Evolutionary conservation across 2,888 invertebrate species (phyloP).

Genomic region (Pandemis cinnamomeana): DNA sequence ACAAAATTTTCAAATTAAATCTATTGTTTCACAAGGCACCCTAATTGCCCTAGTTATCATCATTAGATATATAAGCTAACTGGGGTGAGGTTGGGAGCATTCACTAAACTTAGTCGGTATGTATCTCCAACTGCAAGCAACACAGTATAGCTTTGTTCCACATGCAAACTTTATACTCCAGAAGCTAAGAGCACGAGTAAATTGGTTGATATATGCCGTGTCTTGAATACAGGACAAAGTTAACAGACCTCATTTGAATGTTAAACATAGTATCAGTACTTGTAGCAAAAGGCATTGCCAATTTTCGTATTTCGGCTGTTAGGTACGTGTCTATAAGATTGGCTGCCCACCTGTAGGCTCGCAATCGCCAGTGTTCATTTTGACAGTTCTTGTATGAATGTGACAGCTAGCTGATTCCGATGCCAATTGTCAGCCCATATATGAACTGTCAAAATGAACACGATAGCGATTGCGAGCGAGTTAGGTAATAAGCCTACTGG

Average conservation of each 20-base stretch:
- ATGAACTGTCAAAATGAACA: too few species aligned
- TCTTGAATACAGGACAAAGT: conserved; percentile 14
- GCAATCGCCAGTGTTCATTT: too few species aligned
- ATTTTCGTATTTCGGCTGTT: not conserved
- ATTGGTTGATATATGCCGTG: conserved; percentile 15
- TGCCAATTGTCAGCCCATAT: too few species aligned
- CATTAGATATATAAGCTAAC: not conserved
- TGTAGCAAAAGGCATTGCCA: not conserved
- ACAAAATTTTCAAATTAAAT: not conserved
- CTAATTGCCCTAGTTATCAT: not conserved
- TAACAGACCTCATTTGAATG: not conserved
- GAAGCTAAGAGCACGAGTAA: conserved; percentile 8
- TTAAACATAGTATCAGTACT: not conserved
- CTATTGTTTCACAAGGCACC: not conserved
- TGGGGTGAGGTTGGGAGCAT: not conserved
- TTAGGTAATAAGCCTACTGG: too few species aligned
- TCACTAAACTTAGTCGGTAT: not conserved
- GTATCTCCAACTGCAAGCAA: conserved; percentile 13
- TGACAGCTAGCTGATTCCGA: too few species aligned
- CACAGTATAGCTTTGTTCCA: conserved; percentile 9
- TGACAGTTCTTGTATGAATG: too few species aligned
- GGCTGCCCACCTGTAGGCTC: too few species aligned
- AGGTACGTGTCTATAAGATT: not conserved
- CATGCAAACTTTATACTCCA: conserved; percentile 8
- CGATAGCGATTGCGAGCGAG: too few species aligned